Conservation (phyloP, 2,888 invertebrate species). For the Esperia sulphurella region DNA sequence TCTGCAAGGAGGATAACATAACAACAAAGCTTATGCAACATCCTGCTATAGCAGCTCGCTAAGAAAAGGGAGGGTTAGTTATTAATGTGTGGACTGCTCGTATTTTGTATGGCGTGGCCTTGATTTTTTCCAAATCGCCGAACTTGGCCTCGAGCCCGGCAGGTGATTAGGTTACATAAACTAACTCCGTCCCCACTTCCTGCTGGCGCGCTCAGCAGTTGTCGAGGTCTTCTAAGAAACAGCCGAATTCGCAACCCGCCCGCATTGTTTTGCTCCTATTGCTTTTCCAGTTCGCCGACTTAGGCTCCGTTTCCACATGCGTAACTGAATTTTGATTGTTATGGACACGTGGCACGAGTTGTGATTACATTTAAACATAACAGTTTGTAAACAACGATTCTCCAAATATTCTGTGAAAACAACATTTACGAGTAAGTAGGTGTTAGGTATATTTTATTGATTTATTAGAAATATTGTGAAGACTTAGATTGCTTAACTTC, state of each 20-base stretch:
- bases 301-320: slow-evolving; percentile 25
- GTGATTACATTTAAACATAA: not conserved
- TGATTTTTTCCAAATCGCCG: slow-evolving; percentile 67
- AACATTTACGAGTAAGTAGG: too few species aligned
- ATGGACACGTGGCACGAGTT: too few species aligned
- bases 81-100: slow-evolving; percentile 53
- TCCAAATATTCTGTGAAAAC: not conserved
- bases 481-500: too few species aligned
- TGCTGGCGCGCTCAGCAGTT: slow-evolving; percentile 73
- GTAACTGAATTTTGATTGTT: not conserved
- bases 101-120: slow-evolving; percentile 63
- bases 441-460: too few species aligned
- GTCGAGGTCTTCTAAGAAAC: slow-evolving; percentile 71
- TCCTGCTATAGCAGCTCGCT: slow-evolving; percentile 61
- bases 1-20: slow-evolving; percentile 65
- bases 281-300: slow-evolving; percentile 49
- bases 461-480: too few species aligned
- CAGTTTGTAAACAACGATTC: too few species aligned
- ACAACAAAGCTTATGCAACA: slow-evolving; percentile 77
- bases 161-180: slow-evolving; percentile 80
- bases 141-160: slow-evolving; percentile 63
- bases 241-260: slow-evolving; percentile 61
- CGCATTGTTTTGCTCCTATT: slow-evolving; percentile 62
- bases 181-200: slow-evolving; percentile 75
- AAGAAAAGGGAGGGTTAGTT: slow-evolving; percentile 56